Conservation (phyloP, 2,888 invertebrate genomes). For the Tipula helvola region DNA sequence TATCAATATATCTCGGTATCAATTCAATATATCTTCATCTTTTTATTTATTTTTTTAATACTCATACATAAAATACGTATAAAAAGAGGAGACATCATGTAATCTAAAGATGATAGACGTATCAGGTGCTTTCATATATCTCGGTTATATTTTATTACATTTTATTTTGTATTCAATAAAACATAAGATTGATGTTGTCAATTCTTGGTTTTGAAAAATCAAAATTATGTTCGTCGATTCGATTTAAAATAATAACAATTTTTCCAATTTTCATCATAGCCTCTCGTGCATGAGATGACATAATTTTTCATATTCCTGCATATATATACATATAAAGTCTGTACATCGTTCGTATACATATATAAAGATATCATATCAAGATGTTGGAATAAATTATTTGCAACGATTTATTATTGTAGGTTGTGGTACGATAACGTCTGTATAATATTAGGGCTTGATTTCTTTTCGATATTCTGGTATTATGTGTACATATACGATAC, state of each 20-base stretch:
- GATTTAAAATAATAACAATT: background rate
- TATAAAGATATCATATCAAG: background rate
- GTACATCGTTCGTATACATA: background rate
- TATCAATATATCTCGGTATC: background rate
- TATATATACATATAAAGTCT: background rate
- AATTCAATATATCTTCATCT: background rate
- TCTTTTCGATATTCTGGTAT: background rate
- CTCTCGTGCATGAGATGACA: background rate
- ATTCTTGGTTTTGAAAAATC: background rate
- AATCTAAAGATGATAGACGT: background rate
- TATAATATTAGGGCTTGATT: background rate
- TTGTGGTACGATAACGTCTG: background rate
- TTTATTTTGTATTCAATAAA: background rate
- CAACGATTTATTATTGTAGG: background rate
- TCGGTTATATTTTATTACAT: background rate
- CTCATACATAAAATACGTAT: background rate
- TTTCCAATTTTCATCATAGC: background rate
- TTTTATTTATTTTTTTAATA: background rate
- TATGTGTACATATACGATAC: background rate
- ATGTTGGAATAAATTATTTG: background rate
- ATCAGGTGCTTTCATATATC: background rate
- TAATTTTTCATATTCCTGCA: background rate
- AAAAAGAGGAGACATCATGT: background rate
- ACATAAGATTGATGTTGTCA: constrained; percentile 4
- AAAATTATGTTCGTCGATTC: background rate